Conservation (phyloP, 2,113 vertebrate genomes). For the Siniperca chuatsi region DNA sequence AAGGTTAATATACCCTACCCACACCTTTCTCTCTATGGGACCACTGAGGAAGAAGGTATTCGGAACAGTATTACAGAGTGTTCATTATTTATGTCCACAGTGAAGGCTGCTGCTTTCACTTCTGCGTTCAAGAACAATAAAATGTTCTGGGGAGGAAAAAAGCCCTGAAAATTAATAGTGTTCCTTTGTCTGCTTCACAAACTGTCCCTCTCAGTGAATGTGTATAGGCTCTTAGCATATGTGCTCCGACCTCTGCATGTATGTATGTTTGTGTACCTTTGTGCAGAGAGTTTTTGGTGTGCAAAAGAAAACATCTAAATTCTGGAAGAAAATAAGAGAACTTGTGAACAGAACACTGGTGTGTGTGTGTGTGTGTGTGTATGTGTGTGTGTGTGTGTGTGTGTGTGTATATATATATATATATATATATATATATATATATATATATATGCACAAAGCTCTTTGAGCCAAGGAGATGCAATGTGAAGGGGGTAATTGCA, state of each 20-base stretch:
- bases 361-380: too few species aligned
- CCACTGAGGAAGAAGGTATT: slow-evolving; percentile 7
- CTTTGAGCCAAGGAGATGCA: slow-evolving; percentile 45
- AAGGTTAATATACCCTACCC: slow-evolving; percentile 16
- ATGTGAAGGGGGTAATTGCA: slow-evolving; percentile 63
- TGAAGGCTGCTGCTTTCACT: slow-evolving; percentile 26
- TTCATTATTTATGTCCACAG: slow-evolving; percentile 44
- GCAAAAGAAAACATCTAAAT: slow-evolving; percentile 34
- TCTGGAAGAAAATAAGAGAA: slow-evolving; percentile 29
- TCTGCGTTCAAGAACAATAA: slow-evolving; percentile 42
- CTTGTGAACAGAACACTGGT: too few species aligned
- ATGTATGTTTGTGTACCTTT: slow-evolving; percentile 13
- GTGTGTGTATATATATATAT: too few species aligned
- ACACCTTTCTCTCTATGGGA: slow-evolving; percentile 6
- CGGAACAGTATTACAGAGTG: slow-evolving; percentile 27
- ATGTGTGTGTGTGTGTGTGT: too few species aligned
- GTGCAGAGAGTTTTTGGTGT: slow-evolving; percentile 22
- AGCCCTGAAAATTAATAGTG: slow-evolving; percentile 17
- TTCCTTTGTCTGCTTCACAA: slow-evolving; percentile 19
- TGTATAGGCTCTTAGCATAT: background rate
- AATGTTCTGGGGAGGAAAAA: slow-evolving; percentile 10
- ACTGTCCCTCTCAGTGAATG: background rate
- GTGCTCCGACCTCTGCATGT: background rate
- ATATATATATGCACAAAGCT: slow-evolving; percentile 11
- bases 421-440: too few species aligned